Percentiles rank a stretch among this genome's conserved stretches.
Evolutionary conservation across 2,797 vertebrate species (phyloP).

Genomic region (Crypturellus tataupa): DNA sequence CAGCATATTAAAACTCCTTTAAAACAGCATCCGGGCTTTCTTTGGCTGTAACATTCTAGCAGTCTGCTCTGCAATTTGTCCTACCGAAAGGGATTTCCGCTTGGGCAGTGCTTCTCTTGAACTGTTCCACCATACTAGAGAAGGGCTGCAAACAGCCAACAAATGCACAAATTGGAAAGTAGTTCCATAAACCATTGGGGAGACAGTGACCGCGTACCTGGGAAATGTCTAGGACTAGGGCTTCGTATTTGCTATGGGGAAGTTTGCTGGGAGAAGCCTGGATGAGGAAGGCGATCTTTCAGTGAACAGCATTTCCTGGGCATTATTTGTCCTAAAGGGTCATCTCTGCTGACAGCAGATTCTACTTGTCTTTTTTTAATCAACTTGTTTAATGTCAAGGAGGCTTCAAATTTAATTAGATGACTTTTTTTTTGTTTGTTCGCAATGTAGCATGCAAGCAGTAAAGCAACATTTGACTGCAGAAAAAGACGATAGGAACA

Average conservation of each 20-base stretch:
- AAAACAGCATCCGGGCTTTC: background rate
- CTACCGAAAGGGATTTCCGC: background rate
- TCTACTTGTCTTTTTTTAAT: background rate
- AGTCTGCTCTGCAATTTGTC: background rate
- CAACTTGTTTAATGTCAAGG: background rate
- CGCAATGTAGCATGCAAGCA: background rate
- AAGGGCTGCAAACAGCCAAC: background rate
- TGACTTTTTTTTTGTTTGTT: background rate
- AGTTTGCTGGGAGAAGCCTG: conserved; percentile 31
- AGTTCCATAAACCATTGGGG: conserved; percentile 30
- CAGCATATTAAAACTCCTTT: background rate
- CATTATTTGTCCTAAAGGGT: conserved; percentile 62
- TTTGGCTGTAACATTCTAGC: background rate
- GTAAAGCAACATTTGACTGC: background rate
- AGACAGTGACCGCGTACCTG: conserved; percentile 18
- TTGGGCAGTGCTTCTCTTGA: background rate
- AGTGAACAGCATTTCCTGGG: conserved; percentile 54
- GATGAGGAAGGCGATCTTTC: conserved; percentile 37
- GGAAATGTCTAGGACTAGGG: conserved; percentile 41
- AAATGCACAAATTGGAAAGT: conserved; percentile 59
- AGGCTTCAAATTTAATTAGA: background rate
- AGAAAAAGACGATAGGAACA: background rate
- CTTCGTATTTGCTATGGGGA: conserved; percentile 56
- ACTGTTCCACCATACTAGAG: background rate
- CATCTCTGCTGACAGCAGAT: background rate